A percentile compares a stretch with the other conserved stretches of the same genome.
Evolutionary conservation across 2,113 vertebrate species (phyloP).

Genomic region (western clawed frog (Xenopus tropicalis)): DNA sequence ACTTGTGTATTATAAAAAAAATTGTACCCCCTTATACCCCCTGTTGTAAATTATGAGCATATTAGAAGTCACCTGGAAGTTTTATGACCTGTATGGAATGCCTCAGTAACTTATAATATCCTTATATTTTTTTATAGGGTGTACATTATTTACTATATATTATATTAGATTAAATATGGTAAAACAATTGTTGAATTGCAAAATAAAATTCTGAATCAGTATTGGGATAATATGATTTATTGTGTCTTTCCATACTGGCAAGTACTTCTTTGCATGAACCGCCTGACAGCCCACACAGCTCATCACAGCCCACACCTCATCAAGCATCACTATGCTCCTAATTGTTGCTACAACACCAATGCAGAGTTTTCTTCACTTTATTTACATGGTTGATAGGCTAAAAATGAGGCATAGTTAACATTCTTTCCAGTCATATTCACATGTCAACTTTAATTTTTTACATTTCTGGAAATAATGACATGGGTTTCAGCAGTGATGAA

Average conservation of each 20-base stretch:
- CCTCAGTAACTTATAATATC: too few species aligned
- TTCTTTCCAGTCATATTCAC: conserved; percentile 4
- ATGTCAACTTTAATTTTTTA: not conserved
- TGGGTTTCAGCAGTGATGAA: not conserved
- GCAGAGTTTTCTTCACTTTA: not conserved
- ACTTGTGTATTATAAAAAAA: too few species aligned
- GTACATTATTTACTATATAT: too few species aligned
- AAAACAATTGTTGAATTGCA: not conserved
- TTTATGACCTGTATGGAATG: too few species aligned
- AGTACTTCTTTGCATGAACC: not conserved
- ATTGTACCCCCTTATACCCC: too few species aligned
- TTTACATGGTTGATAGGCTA: not conserved
- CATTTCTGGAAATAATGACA: conserved; percentile 2
- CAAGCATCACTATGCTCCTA: not conserved
- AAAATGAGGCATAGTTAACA: conserved; percentile 5
- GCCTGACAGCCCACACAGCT: not conserved
- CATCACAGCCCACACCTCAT: conserved; percentile 1
- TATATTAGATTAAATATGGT: not conserved
- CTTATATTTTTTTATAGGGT: too few species aligned
- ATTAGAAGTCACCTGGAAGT: too few species aligned
- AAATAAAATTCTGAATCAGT: not conserved
- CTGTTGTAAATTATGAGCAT: too few species aligned
- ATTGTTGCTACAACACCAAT: conserved; percentile 9
- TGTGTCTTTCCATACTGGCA: not conserved
- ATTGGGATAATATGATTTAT: not conserved